Base-by-base conservation (phyloP, 2,888 invertebrate species). In the Hirtodrosophila duncani region DNA sequence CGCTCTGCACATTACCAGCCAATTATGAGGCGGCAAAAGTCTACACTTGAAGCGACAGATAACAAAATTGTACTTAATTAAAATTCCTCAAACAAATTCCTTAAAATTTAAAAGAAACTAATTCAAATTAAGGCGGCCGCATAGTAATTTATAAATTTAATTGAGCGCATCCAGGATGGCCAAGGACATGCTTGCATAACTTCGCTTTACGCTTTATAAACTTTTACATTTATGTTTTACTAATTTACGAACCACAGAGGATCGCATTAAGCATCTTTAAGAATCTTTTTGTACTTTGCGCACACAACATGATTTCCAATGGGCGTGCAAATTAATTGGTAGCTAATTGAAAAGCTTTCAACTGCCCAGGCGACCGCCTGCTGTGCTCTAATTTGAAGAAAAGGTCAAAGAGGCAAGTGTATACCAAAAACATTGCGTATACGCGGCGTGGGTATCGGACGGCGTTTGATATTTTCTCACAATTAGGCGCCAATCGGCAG, bases 291-390 rank as follows among this genome's bases (percentile, higher is more conserved):
- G 11, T n/a, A n/a, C n/a, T n/a, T n/a, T n/a, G n/a, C 6, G 20
- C 6, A 24, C 4, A 24, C 5, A 18, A 31, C 59, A 50, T 36
- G 18, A 59, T 56, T 50, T 56, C 20, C 51, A 34, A 59, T 39
- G 39, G 24, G 26, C 57, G 65, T 42, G 67, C 74, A 55, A 81
- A 69, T 65, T 59, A 69, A 80, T 72, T 80, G 56, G 41, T 56
- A 53, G 69, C 66, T 79, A 79, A 72, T 75, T 78, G 75, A 56
- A 70, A 59, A 77, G 77, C 75, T 74, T 56, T 70, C 71, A 45
- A 49, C 42, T n/a, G n/a, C n/a, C n/a, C 72, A 57, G 36, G 27
- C 44, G 44, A 37, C n/a, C 26, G 8, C 36, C 5, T 7, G n/a
- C 29, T 18, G 20, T 27, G 5, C 29, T n/a, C 3, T 13, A 18